Evolutionary conservation across 1,140 invertebrate species (phyloP).

Genomic region (Drosophila watanabei): DNA sequence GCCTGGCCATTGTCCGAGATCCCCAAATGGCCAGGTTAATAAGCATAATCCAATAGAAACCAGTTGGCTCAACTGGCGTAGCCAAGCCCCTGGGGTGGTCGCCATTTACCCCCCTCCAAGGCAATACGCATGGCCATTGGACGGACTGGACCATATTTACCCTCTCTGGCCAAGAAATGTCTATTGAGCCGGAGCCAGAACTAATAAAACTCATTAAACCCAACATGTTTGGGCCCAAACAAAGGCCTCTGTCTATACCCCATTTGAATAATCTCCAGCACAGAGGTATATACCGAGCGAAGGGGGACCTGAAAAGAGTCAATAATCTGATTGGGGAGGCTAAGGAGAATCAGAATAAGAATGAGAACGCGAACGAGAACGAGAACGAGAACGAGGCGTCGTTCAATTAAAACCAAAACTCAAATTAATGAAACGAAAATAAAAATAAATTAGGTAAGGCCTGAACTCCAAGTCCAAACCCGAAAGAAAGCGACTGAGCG

Average conservation of each 20-base stretch:
- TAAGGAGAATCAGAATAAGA: conserved; percentile 44
- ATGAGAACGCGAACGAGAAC: not conserved
- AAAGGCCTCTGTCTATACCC: conserved; percentile 68
- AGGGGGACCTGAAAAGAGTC: conserved; percentile 58
- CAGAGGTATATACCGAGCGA: conserved; percentile 27
- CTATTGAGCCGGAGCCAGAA: conserved; percentile 55
- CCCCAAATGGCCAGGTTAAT: conserved; percentile 67
- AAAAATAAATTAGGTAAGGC: conserved; percentile 75
- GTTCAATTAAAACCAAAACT: conserved; percentile 63
- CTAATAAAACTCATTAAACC: conserved; percentile 81
- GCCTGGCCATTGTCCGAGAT: conserved; percentile 47
- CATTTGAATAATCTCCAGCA: conserved; percentile 73
- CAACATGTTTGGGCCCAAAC: conserved; percentile 78
- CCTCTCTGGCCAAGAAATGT: conserved; percentile 14
- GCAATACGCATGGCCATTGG: conserved; percentile 55
- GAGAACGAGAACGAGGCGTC: conserved; percentile 14
- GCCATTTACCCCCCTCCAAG: conserved; percentile 22
- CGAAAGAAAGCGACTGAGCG: conserved; percentile 65
- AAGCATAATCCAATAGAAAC: conserved; percentile 72
- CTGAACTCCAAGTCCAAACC: conserved; percentile 37
- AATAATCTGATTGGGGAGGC: conserved; percentile 77
- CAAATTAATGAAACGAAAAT: conserved; percentile 82
- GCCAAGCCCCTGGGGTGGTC: conserved; percentile 55
- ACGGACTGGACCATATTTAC: conserved; percentile 47
- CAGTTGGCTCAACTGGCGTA: conserved; percentile 51